phyloP scores from a whole-genome alignment of 2,888 invertebrate species.

The Nomada lathburiana region DNA sequence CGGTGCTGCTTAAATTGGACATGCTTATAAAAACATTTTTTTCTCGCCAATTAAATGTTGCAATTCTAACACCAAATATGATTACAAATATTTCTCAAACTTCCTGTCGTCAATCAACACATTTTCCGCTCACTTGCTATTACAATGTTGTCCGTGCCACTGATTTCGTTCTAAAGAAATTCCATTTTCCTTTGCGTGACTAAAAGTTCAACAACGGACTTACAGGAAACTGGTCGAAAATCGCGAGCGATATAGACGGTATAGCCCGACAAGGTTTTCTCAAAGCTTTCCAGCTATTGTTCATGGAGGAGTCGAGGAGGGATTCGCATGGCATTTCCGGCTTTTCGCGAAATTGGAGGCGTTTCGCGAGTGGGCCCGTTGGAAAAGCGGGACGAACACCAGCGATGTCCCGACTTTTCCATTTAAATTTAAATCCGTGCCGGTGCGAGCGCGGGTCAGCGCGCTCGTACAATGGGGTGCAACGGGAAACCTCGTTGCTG shows the following conservation, averaged over 20 bases:
- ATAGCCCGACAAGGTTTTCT: background rate
- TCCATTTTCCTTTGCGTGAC: background rate
- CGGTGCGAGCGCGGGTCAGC: slow-evolving; percentile 54
- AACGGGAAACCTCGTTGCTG: slow-evolving; percentile 39
- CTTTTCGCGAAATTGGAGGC: slow-evolving; percentile 46
- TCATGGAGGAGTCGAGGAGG: slow-evolving; percentile 24
- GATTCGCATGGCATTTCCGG: slow-evolving; percentile 46
- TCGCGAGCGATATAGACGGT: slow-evolving; percentile 2
- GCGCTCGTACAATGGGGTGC: slow-evolving; percentile 43
- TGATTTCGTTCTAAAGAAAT: too few relatives aligned
- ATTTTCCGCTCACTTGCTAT: too few relatives aligned
- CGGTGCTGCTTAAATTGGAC: too few relatives aligned
- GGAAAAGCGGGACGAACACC: slow-evolving; percentile 43
- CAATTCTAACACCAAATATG: too few relatives aligned
- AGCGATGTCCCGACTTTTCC: slow-evolving; percentile 54
- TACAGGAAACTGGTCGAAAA: background rate
- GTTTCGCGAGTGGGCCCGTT: slow-evolving; percentile 32
- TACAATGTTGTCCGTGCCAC: too few relatives aligned
- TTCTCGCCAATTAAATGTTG: too few relatives aligned
- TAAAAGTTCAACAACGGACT: background rate
- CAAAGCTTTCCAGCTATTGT: slow-evolving; percentile 20
- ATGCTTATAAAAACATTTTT: too few relatives aligned
- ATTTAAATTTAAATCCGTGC: slow-evolving; percentile 69
- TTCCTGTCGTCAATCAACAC: too few relatives aligned
- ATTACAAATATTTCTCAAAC: too few relatives aligned